Base-by-base conservation (phyloP, 2,888 invertebrate genomes). In the Synanthedon formicaeformis region DNA sequence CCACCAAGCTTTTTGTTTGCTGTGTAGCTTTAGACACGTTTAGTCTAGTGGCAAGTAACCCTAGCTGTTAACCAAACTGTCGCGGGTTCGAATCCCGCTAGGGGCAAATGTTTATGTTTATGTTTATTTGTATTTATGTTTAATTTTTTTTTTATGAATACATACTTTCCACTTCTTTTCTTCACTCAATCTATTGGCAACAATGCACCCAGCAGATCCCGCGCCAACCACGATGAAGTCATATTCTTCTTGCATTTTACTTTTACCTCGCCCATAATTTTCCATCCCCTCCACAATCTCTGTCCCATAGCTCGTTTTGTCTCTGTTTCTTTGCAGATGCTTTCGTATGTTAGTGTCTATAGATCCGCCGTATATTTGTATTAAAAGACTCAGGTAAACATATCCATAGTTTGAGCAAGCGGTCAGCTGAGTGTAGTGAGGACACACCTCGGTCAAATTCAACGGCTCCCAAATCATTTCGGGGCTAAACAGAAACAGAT, bases 201-300 rank as follows among this genome's bases (percentile, higher is more conserved):
- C 69, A 0, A 82, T 75, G 48, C 80, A 78, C 0, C 82, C 82
- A 0, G 82, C 76, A 0, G 81, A 40, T 0, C 82, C 82, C 0
- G 81, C 82, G 0, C 81, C 82, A 0, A 82, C 78, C 1, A 82
- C 69, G 2, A 82, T 73, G 40, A 82, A 82, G 49, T 82, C 81
- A 52, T 72, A 81, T 34, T 70, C 69, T 23, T 67, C 64, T 18
- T 4, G 2, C 2, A 14, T 6, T 41, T 51, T 50, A 16, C 23
- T 50, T 45, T 2, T 6, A 10, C 48, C 13, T 3, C 52, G 49
- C 10, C 48, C 51, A 48, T 40, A 51, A 27, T 40, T 16, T 51
- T 23, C 45, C 4, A 27, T 41, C 1, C 27, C 50, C 11, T 50
- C 16, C 34, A 16, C 12, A 41, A 49, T 40, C 13, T 34, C 34